These are phyloP conservation scores for Naso thynnoides DNA, from an alignment of 2,797 vertebrate genomes.

Conservation along the genomic window DNA sequence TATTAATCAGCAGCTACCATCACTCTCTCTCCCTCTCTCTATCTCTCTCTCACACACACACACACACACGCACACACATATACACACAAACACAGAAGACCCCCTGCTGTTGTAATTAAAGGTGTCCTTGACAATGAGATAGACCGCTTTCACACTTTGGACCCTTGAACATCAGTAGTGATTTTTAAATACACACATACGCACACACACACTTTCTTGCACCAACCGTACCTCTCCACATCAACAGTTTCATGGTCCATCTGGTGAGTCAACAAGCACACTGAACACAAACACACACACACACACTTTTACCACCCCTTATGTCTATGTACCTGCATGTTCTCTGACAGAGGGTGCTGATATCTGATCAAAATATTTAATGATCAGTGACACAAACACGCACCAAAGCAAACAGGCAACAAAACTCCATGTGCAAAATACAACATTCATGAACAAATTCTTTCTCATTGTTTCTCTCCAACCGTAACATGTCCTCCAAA, in stretches of 20 bases:
- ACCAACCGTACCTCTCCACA: slow-evolving; percentile 32
- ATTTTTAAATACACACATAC: slow-evolving; percentile 38
- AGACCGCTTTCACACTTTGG: slow-evolving; percentile 74
- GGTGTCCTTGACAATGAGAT: slow-evolving; percentile 84
- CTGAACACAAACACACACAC: slow-evolving; percentile 17
- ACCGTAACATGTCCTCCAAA: neutral
- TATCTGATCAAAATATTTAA: slow-evolving; percentile 29
- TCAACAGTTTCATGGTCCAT: slow-evolving; percentile 46
- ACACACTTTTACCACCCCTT: slow-evolving; percentile 17
- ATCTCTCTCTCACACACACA: slow-evolving; percentile 10
- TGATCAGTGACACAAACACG: slow-evolving; percentile 3
- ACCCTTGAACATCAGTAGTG: slow-evolving; percentile 72
- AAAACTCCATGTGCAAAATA: no score
- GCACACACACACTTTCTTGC: slow-evolving; percentile 23
- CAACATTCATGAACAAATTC: no score
- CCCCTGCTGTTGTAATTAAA: slow-evolving; percentile 85
- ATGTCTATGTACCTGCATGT: neutral
- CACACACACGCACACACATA: slow-evolving; percentile 28
- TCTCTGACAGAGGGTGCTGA: slow-evolving; percentile 20
- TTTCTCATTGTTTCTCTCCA: no score
- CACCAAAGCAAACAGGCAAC: neutral
- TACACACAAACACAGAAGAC: slow-evolving; percentile 29
- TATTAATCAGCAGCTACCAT: slow-evolving; percentile 29
- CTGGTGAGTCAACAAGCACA: slow-evolving; percentile 33
- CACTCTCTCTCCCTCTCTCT: neutral